Evolutionary conservation across 2,888 invertebrate genomes (phyloP), one percentile per base, ranked within the genome.

Genomic region (Cosmorhoe ocellata): DNA sequence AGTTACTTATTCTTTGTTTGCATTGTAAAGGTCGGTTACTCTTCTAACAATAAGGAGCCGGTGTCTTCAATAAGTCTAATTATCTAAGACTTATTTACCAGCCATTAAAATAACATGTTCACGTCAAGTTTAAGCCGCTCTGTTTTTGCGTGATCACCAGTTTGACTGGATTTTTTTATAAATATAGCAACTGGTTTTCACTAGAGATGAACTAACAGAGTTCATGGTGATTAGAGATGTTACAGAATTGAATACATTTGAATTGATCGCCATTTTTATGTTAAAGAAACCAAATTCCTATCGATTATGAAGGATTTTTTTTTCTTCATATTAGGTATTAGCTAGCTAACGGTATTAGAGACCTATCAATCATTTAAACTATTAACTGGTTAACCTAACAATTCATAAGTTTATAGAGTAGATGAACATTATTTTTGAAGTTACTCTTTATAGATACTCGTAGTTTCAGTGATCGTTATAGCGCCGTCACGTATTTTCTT

Each of bases 91-190:
- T 59, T 52, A 61, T 37, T 47, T 61, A 64, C 63, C 56, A 58
- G 51, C 49, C 24, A 54, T 56, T 54, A 53, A 59, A 60, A 54
- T 56, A 56, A 56, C 58, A 47, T 56, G 63, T 66, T 69, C 65
- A 64, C 66, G 61, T 67, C 60, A 58, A 56, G 59, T 66, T 53
- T 62, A 61, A 64, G 59, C 53, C 51, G 63, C 61, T 64, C 59
- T 54, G 56, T 72, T 71, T 72, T 72, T 69, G 56, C 65, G 60
- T 60, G 41, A 45, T 56, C 44, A 64, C 69, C 57, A 33, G 71
- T 64, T 53, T 22, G 42, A 64, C 74, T 30, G 61, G 70, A 49
- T 67, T 64, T 71, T 64, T 64, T 61, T 43, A 48, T 64, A 63
- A 65, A 67, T 61, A n/a, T n/a, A 51, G 49, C 51, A 63, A 69